Evolutionary conservation across 2,888 invertebrate species (phyloP).

Genomic region (Philhelius pedissequus): DNA sequence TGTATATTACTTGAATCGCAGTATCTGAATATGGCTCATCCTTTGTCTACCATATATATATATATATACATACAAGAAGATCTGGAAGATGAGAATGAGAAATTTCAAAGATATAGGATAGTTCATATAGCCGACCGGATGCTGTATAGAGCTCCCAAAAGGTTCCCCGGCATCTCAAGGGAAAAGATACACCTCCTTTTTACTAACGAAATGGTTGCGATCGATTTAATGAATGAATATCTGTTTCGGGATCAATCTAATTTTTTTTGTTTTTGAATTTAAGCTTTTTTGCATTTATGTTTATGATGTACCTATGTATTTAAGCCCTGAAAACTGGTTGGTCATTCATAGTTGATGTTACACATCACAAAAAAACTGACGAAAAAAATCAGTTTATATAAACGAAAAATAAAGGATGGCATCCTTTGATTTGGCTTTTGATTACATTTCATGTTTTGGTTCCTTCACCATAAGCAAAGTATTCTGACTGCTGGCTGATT

Average conservation of each 20-base stretch:
- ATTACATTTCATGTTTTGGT: conserved; percentile 51
- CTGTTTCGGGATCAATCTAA: not conserved
- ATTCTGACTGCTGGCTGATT: no score
- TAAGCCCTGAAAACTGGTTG: not conserved
- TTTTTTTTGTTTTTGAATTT: not conserved
- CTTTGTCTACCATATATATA: conserved; percentile 24
- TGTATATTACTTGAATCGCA: conserved; percentile 31
- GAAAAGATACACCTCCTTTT: conserved; percentile 28
- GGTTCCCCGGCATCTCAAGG: not conserved
- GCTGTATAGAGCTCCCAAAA: conserved; percentile 26
- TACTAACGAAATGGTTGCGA: not conserved
- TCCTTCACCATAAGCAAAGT: conserved; percentile 18
- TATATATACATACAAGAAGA: not conserved
- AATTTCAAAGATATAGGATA: conserved; percentile 41
- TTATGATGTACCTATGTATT: not conserved
- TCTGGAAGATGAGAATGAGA: conserved; percentile 50
- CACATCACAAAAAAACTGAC: not conserved
- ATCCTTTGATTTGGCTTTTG: conserved; percentile 63
- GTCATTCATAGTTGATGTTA: conserved; percentile 23
- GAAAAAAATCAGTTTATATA: not conserved
- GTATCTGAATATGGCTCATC: conserved; percentile 46
- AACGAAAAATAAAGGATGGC: conserved; percentile 46
- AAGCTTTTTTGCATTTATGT: not conserved
- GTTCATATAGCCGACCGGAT: conserved; percentile 56
- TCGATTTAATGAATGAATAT: conserved; percentile 63